A percentile compares a stretch with the other conserved stretches of the same genome.
Conservation (phyloP, 2,113 vertebrate species). For the Syngnathoides biaculeatus region DNA sequence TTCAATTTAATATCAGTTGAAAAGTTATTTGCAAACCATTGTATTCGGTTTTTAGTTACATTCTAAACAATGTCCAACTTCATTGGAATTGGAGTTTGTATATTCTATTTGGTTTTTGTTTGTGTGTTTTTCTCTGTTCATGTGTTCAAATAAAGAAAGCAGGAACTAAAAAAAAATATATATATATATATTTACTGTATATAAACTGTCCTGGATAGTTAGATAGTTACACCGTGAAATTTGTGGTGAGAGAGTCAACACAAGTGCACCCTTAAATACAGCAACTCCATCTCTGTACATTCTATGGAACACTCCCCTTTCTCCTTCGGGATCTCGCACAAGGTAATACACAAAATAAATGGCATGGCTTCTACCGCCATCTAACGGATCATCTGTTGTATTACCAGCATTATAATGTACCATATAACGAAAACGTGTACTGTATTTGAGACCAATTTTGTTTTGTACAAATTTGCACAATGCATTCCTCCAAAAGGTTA, state of each 20-base stretch:
- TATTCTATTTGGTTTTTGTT: too few relatives aligned
- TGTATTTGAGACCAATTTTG: neutral
- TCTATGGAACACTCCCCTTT: neutral
- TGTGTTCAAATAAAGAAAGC: too few relatives aligned
- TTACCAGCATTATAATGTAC: conserved; percentile 2
- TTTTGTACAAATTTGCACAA: neutral
- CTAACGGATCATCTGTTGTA: conserved; percentile 19
- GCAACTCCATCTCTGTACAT: neutral
- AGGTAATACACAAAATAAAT: neutral
- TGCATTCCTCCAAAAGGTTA: too few relatives aligned
- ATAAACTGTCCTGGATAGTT: too few relatives aligned
- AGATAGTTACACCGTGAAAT: neutral
- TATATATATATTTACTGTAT: too few relatives aligned
- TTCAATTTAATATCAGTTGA: too few relatives aligned
- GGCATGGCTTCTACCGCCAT: conserved; percentile 24
- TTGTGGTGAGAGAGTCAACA: neutral
- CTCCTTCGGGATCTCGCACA: neutral
- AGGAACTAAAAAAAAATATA: too few relatives aligned
- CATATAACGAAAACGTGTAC: neutral
- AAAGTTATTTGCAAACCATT: too few relatives aligned
- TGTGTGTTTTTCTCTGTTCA: too few relatives aligned
- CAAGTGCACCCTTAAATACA: neutral
- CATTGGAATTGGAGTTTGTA: too few relatives aligned
- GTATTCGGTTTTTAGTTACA: too few relatives aligned
- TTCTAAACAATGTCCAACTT: too few relatives aligned